Evolutionary conservation across 2,113 vertebrate species (phyloP), one percentile per base, ranked within the genome.

Genomic region (Poeciliopsis retropinna): DNA sequence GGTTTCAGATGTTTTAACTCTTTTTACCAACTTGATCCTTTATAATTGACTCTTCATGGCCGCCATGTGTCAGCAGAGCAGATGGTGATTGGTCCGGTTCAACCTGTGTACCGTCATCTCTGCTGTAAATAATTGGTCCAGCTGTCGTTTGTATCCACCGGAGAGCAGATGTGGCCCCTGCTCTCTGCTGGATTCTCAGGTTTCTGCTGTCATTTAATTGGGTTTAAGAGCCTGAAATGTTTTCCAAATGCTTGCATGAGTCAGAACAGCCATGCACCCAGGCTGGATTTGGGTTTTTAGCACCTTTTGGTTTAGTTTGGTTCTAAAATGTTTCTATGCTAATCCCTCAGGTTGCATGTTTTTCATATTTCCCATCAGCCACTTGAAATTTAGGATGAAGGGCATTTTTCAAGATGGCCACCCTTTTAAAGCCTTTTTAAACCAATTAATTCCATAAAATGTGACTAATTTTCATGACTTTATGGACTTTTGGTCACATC

Each of bases 201-300:
- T 81, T 84, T 85, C 57, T 78, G 54, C 31, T 76, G 75, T 47
- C 44, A 73, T 76, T 62, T 79, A 81, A 81, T 84, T 79, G 30
- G 60, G 76, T 75, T 76, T 83, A 78, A 80, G 80, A 84, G 84
- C 60, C 81, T 65, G 2, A 77, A 89, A 89, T 80, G 28, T 78
- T 80, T 89, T 68, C 76, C 69, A 90, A 88, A 89, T 85, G 75
- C 37, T 39, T 61, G 2, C 68, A 64, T 30, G 54, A 79, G 67
- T 72, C 67, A 65, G 72, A 37, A 72, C 47, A 67, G 78, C n/a
- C 60, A 2, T 14, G 19, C 37, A 8, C 60, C 30, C 6, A 39
- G 17, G 10, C n/a, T 22, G 34, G 4, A 0, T 39, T 28, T 73
- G 7, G 19, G 6, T 22, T 29, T 60, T 28, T 3, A 51, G 32